Evolutionary conservation across 2,797 vertebrate genomes (phyloP), one percentile per base, ranked within the genome.

Genomic region (Sebastes miniatus): DNA sequence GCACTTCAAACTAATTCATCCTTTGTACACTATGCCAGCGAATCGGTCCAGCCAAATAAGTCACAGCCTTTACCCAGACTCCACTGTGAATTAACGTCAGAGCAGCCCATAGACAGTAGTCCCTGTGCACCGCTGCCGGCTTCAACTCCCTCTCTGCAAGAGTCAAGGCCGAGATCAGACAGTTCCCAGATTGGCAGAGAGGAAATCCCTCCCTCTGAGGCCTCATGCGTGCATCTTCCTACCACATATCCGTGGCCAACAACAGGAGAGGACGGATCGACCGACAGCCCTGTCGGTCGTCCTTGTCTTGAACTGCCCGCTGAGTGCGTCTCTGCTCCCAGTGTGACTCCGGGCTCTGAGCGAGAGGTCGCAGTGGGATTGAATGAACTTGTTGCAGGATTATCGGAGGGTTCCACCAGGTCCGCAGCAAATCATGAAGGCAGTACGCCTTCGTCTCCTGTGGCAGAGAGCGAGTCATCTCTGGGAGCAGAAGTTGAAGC

Each of bases 11-110:
- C 79, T 34, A 72, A 77, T 81, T 77, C 72, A 58, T 72, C 86
- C 77, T 79, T 72, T 83, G 73, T 76, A 68, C 85, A 36, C 54
- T 65, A 80, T 90, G 79, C 88, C 84, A 90, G 61, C 43, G 36
- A 91, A 80, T 78, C 85, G 31, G 63, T 69, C 57, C 80, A 71
- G 83, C 77, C 83, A 76, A 84, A 78, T 57, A 79, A 89, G 79
- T 80, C 88, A 54, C 79, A 78, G 72, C 84, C 76, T 86, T 81
- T 76, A 78, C 86, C 85, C 66, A 76, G 80, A 73, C 79, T 76
- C 77, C 79, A 86, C 79, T 81, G 83, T 84, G 88, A 93, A 86
- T 83, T 56, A 80, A 81, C 58, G 9, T 86, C 77, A 72, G 85
- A 89, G 68, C 77, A 77, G 84, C 73, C 61, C 54, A 18, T 57